These are phyloP conservation scores for Gryon sp. DNA, from an alignment of 1,140 invertebrate species.

Conservation along the genomic window DNA sequence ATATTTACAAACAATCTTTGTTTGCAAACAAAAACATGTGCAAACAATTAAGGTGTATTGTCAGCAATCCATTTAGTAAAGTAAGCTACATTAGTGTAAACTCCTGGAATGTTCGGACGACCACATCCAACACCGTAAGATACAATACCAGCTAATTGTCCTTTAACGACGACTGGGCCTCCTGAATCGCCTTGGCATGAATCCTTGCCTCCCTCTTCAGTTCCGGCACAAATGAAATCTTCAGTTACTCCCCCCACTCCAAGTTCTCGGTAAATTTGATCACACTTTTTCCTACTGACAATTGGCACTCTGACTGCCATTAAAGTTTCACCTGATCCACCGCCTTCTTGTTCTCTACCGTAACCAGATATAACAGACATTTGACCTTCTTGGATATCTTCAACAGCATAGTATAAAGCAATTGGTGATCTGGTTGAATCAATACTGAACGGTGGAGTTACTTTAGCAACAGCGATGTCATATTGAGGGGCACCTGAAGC, in stretches of 20 bases:
- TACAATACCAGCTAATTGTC: slow-evolving; percentile 33
- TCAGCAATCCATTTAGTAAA: slow-evolving; percentile 33
- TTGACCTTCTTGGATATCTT: slow-evolving; percentile 21
- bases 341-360: neutral
- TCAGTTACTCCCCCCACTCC: neutral
- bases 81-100: slow-evolving; percentile 39
- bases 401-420: slow-evolving; percentile 1
- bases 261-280: slow-evolving; percentile 2
- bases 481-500: neutral
- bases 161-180: slow-evolving; percentile 22
- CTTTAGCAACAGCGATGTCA: slow-evolving; percentile 30
- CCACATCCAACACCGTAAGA: slow-evolving; percentile 46
- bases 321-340: neutral
- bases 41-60: neutral
- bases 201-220: slow-evolving; percentile 21
- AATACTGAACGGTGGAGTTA: slow-evolving; percentile 28
- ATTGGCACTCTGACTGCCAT: slow-evolving; percentile 42
- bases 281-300: slow-evolving; percentile 16
- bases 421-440: slow-evolving; percentile 15
- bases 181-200: slow-evolving; percentile 51
- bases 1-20: too few species aligned
- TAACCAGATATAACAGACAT: slow-evolving; percentile 22
- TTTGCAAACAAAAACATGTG: too few species aligned
- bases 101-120: slow-evolving; percentile 30
- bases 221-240: slow-evolving; percentile 37